A percentile compares a stretch with the other conserved stretches of the same genome.
Conservation (phyloP, 1,140 invertebrate genomes). For the Lerema accius region DNA sequence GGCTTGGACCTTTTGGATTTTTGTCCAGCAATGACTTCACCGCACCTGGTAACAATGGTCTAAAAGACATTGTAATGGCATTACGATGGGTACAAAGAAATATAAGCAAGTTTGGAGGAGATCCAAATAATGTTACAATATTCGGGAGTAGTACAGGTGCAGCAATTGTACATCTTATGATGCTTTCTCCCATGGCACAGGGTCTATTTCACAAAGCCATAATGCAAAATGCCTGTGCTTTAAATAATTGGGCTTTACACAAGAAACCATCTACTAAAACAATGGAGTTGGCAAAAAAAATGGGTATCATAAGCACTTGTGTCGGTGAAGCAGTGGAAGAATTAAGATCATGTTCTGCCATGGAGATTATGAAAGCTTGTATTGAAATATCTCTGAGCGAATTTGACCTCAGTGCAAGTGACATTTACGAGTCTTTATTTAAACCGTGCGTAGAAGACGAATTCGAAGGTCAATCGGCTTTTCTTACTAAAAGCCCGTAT, state of each 20-base stretch:
- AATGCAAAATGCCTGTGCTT: constrained; percentile 67
- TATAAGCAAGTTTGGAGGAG: constrained; percentile 84
- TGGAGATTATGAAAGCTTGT: constrained; percentile 55
- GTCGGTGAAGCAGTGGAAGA: constrained; percentile 63
- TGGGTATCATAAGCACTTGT: constrained; percentile 55
- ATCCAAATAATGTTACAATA: constrained; percentile 84
- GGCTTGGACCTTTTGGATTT: constrained; percentile 72
- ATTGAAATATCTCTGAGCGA: constrained; percentile 35
- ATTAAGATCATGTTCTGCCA: constrained; percentile 48
- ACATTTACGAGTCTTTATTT: constrained; percentile 58
- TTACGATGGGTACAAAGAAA: constrained; percentile 85
- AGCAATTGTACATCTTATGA: constrained; percentile 79
- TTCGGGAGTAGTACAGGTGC: constrained; percentile 85
- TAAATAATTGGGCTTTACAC: constrained; percentile 66
- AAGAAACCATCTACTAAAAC: constrained; percentile 58
- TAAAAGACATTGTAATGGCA: constrained; percentile 85
- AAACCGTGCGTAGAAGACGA: constrained; percentile 72
- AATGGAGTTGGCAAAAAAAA: constrained; percentile 55
- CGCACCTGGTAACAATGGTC: constrained; percentile 84
- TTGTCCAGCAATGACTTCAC: constrained; percentile 65
- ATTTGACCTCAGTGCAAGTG: constrained; percentile 35
- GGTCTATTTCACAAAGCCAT: constrained; percentile 82
- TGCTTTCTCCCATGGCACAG: constrained; percentile 82
- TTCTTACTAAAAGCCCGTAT: constrained; percentile 61
- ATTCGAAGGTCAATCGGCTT: constrained; percentile 67